Percentiles rank a stretch among this genome's conserved stretches.
Conservation (phyloP, 2,113 vertebrate species). For the Paramormyrops kingsleyae region DNA sequence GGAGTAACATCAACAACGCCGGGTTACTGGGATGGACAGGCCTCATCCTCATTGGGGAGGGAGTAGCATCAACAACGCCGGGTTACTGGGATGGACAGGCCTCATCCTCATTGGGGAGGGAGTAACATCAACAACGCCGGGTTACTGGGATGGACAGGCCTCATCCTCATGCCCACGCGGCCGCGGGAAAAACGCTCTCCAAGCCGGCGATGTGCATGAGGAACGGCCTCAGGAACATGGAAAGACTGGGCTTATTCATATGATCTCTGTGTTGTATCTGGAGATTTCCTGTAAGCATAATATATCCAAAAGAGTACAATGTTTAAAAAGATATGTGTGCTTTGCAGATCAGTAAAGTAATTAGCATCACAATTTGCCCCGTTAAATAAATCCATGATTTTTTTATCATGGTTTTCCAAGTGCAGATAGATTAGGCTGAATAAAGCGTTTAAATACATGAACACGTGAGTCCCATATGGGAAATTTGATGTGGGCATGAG, state of each 20-base stretch:
- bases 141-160: background rate
- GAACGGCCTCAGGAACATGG: background rate
- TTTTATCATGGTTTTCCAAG: background rate
- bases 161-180: background rate
- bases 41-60: background rate
- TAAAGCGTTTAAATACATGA: background rate
- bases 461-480: background rate
- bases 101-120: background rate
- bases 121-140: background rate
- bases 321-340: background rate
- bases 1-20: background rate
- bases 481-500: background rate
- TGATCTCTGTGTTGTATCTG: background rate
- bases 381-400: background rate
- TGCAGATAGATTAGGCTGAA: background rate
- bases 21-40: background rate
- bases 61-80: background rate
- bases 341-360: background rate
- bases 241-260: background rate
- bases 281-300: background rate
- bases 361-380: background rate
- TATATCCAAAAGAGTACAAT: background rate
- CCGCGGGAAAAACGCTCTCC: background rate
- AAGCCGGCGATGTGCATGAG: background rate
- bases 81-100: background rate